Evolutionary conservation across 2,888 invertebrate genomes (phyloP), one percentile per base, ranked within the genome.

Genomic region (Spisula subtruncata): DNA sequence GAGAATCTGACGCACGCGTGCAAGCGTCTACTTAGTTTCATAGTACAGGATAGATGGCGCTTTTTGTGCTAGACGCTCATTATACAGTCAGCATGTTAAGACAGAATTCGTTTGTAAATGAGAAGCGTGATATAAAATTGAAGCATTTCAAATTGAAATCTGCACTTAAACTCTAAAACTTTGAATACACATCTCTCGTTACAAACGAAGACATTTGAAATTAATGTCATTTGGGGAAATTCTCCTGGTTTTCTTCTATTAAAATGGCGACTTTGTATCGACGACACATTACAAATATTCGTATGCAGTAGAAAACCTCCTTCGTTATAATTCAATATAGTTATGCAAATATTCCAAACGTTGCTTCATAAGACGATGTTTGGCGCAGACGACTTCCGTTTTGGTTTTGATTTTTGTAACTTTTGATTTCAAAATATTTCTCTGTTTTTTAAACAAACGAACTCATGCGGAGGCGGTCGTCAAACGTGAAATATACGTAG

Each of bases 1-100:
- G 35, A 81, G 60, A 81, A 66, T 84, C 81, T 60, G 32, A 60
- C 86, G 29, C 71, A 88, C 90, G 90, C 87, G 88, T 83, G 88
- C 83, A 80, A 29, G n/a, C 32, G 41, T 75, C 80, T 85, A 85
- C 46, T 85, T 35, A 79, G 56, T 85, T 80, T 56, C 85, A 80
- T 16, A 6, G 35, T 35, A 35, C 66, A 32, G 66, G 29, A 32
- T 84, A 84, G 84, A 75, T 84, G 84, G 84, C 75, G 75, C 84
- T 83, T 83, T 83, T 54, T 56, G 32, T 75, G 75, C 75, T 32
- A 75, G 75, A 32, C 75, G 35, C 35, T 75, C 75, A 75, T 75
- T 75, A 75, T 14, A 18, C 14, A 75, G 75, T 75, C 75, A 75
- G 75, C 75, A 75, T 18, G 75, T 32, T 25, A 75, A 35, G 75